phyloP scores from a whole-genome alignment of 2,113 vertebrate species.

The Syrmaticus mikado region DNA sequence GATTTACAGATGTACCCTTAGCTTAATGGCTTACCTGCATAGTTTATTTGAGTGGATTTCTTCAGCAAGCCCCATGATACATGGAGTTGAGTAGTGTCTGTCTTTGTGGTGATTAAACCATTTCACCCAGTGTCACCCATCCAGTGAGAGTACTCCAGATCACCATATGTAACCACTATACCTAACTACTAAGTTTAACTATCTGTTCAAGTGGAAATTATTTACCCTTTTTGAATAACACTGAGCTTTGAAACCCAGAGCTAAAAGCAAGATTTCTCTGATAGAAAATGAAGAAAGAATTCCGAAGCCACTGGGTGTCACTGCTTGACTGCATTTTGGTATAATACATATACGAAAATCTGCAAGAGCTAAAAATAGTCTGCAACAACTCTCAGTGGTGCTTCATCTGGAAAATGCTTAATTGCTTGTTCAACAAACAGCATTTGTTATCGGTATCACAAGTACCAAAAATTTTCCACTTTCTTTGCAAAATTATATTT shows the following conservation, averaged over 20 bases:
- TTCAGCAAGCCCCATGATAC: not conserved
- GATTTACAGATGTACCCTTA: not conserved
- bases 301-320: conserved; percentile 69
- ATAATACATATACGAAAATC: not conserved
- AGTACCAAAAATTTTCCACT: not conserved
- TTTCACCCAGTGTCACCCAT: not conserved
- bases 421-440: conserved; percentile 33
- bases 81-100: not conserved
- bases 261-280: not conserved
- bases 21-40: not conserved
- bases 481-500: not conserved
- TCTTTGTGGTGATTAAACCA: accelerated
- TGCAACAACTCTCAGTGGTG: not conserved
- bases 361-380: not conserved
- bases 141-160: not conserved
- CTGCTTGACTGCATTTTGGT: conserved; percentile 50
- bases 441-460: conserved; percentile 14
- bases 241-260: not conserved
- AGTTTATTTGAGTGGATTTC: not conserved
- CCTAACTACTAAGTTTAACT: not conserved
- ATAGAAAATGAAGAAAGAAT: not conserved
- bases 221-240: not conserved
- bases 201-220: not conserved
- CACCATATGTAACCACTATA: not conserved
- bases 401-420: conserved; percentile 47